Evolutionary conservation across 2,888 invertebrate genomes (phyloP).

Genomic region (Spicauda simplicius): DNA sequence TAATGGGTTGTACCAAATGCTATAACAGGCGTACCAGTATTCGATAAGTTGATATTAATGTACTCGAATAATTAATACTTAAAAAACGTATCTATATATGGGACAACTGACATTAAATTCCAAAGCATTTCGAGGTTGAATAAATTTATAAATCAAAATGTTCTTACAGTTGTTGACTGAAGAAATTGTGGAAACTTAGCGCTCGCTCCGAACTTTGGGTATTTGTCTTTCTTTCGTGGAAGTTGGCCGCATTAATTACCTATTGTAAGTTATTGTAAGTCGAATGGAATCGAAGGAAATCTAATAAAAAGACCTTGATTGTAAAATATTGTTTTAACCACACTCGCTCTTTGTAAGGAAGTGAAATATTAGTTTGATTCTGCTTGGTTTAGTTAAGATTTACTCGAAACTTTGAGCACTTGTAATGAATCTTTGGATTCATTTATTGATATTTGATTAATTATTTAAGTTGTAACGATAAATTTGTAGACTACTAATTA

Average conservation of each 20-base stretch:
- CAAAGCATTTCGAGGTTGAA: constrained; percentile 11
- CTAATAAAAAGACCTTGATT: constrained; percentile 15
- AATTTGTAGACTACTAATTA: too few species aligned
- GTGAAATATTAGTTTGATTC: constrained; percentile 1
- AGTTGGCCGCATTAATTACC: constrained; percentile 42
- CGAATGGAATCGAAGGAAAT: constrained; percentile 20
- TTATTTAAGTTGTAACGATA: too few species aligned
- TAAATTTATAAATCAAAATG: constrained; percentile 35
- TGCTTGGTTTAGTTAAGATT: too few species aligned
- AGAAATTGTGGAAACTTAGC: constrained; percentile 29
- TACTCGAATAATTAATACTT: too few species aligned
- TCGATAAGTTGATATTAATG: too few species aligned
- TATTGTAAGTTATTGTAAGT: constrained; percentile 37
- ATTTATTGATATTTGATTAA: too few species aligned
- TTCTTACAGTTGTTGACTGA: constrained; percentile 28
- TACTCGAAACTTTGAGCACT: background rate
- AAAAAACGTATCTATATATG: too few species aligned
- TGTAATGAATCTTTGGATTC: too few species aligned
- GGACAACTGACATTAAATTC: background rate
- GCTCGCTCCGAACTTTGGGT: constrained; percentile 29
- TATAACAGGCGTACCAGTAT: too few species aligned
- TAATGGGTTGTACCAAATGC: too few species aligned
- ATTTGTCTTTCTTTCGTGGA: constrained; percentile 42
- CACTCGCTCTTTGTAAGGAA: background rate
- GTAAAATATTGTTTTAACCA: background rate